phyloP scores from a whole-genome alignment of 1,140 invertebrate species.

The Lamellibrachia luymesi region DNA sequence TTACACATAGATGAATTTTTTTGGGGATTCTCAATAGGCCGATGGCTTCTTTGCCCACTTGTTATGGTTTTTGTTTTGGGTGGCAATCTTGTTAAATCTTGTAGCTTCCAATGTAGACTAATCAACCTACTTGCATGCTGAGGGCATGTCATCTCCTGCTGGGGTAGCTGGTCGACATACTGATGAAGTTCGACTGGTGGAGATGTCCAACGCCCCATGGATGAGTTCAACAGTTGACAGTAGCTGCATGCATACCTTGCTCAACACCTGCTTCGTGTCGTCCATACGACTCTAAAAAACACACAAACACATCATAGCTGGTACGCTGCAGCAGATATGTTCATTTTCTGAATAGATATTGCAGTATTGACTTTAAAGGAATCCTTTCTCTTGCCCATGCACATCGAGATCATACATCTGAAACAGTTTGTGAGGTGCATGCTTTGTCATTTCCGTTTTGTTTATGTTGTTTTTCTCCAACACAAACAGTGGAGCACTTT shows the following conservation, averaged over 20 bases:
- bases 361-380: neutral
- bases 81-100: too few species aligned
- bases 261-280: neutral
- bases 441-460: too few species aligned
- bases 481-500: too few species aligned
- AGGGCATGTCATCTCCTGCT: neutral
- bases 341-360: neutral
- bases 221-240: neutral
- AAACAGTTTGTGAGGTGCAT: too few species aligned
- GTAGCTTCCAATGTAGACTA: too few species aligned
- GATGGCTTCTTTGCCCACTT: too few species aligned
- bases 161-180: neutral
- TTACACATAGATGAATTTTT: too few species aligned
- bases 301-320: neutral
- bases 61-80: too few species aligned
- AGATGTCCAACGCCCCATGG: neutral
- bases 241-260: conserved; percentile 1
- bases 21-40: too few species aligned
- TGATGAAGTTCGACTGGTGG: neutral
- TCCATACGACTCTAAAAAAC: neutral
- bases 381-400: too few species aligned
- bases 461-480: too few species aligned
- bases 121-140: neutral
- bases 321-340: neutral
- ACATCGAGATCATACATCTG: too few species aligned